phyloP scores from a whole-genome alignment of 2,797 vertebrate species.

The Jordanella pulchra region DNA sequence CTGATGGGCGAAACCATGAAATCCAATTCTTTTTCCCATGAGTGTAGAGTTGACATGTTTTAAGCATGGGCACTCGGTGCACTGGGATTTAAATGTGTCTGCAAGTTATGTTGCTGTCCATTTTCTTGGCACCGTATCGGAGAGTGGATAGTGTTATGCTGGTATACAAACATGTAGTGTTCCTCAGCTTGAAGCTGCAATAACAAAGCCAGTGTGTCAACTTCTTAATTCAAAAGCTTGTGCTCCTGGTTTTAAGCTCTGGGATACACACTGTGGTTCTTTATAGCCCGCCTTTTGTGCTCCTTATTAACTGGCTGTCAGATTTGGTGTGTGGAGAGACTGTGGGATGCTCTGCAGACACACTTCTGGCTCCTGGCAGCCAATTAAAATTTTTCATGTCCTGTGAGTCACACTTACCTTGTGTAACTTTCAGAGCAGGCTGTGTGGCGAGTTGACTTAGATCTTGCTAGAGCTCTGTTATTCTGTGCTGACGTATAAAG shows the following conservation, averaged over 20 bases:
- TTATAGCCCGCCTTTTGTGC: slow-evolving; percentile 48
- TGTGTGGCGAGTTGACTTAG: slow-evolving; percentile 36
- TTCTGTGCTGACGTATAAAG: slow-evolving; percentile 24
- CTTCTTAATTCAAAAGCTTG: slow-evolving; percentile 62
- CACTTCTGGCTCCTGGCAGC: slow-evolving; percentile 52
- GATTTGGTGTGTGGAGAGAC: slow-evolving; percentile 39
- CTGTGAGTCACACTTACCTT: slow-evolving; percentile 57
- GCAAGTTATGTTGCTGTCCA: not conserved
- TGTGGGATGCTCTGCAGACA: slow-evolving; percentile 45
- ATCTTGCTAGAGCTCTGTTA: slow-evolving; percentile 38
- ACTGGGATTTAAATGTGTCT: not conserved
- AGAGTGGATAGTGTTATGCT: not conserved
- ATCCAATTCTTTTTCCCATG: not conserved
- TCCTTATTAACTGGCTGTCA: slow-evolving; percentile 55
- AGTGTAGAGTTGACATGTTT: not conserved
- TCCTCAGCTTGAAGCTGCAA: slow-evolving; percentile 31
- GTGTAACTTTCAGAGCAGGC: slow-evolving; percentile 28
- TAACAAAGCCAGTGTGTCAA: slow-evolving; percentile 30
- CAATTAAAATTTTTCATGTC: slow-evolving; percentile 60
- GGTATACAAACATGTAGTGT: slow-evolving; percentile 20
- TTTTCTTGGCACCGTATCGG: not conserved
- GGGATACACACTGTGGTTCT: slow-evolving; percentile 20
- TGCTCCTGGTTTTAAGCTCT: slow-evolving; percentile 48
- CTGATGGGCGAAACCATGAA: not conserved
- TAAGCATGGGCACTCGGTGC: not conserved